Evolutionary conservation across 2,797 vertebrate species (phyloP).

Genomic region (Morelia viridis): DNA sequence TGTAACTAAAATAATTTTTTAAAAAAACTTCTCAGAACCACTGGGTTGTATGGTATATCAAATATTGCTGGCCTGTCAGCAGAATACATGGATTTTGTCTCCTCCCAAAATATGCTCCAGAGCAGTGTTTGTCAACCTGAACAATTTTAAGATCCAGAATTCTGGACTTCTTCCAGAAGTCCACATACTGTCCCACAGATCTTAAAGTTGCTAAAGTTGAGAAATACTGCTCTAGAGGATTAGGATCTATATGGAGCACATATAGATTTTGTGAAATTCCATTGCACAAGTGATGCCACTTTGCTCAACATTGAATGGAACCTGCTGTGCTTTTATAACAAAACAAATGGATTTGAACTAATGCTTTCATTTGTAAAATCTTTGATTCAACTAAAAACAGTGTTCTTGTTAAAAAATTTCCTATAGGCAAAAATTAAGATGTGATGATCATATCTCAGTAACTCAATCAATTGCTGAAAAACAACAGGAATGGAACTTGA

Average conservation of each 20-base stretch:
- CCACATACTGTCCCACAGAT: neutral
- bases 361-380: neutral
- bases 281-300: neutral
- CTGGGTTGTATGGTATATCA: neutral
- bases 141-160: neutral
- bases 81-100: neutral
- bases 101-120: neutral
- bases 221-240: neutral
- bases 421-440: constrained; percentile 76
- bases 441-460: constrained; percentile 67
- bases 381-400: neutral
- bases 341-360: neutral
- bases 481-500: constrained; percentile 79
- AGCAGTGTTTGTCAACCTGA: neutral
- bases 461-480: constrained; percentile 62
- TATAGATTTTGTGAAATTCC: neutral
- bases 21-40: neutral
- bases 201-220: neutral
- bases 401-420: neutral
- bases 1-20: neutral
- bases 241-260: neutral
- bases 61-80: neutral
- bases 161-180: neutral
- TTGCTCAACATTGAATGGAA: neutral
- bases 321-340: neutral